A percentile compares a stretch with the other conserved stretches of the same genome.
Evolutionary conservation across 1,140 invertebrate genomes (phyloP).

Genomic region (Tetranychus urticae): DNA sequence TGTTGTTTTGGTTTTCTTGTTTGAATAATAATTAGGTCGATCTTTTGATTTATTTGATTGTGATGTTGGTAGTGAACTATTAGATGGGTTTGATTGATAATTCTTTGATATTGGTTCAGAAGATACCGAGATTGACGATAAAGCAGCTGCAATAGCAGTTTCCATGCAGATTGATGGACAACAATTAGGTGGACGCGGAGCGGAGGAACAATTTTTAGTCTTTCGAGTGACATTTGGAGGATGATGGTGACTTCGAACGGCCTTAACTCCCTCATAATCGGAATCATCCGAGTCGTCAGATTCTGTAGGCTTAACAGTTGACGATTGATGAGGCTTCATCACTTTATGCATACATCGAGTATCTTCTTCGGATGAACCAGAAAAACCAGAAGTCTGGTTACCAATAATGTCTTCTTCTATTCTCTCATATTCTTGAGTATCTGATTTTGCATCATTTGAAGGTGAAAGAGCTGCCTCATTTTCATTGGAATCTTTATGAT

Average conservation of each 20-base stretch:
- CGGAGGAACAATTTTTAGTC: not conserved
- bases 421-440: too few species aligned
- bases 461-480: too few species aligned
- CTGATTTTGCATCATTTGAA: too few species aligned
- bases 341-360: not conserved
- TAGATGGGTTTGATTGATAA: not conserved
- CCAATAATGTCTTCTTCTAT: not conserved
- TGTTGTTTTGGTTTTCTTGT: not conserved
- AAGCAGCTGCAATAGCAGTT: conserved; percentile 3
- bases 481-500: too few species aligned
- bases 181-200: not conserved
- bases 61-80: too few species aligned
- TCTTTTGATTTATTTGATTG: not conserved
- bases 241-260: not conserved
- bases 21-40: not conserved
- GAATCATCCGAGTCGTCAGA: not conserved
- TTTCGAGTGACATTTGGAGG: not conserved
- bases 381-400: not conserved
- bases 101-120: not conserved
- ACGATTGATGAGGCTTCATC: not conserved
- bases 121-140: not conserved
- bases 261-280: not conserved
- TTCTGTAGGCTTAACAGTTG: not conserved
- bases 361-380: not conserved
- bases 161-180: conserved; percentile 8